Base-by-base conservation (phyloP, 2,113 vertebrate species). In the Psilopsiagon aymara region DNA sequence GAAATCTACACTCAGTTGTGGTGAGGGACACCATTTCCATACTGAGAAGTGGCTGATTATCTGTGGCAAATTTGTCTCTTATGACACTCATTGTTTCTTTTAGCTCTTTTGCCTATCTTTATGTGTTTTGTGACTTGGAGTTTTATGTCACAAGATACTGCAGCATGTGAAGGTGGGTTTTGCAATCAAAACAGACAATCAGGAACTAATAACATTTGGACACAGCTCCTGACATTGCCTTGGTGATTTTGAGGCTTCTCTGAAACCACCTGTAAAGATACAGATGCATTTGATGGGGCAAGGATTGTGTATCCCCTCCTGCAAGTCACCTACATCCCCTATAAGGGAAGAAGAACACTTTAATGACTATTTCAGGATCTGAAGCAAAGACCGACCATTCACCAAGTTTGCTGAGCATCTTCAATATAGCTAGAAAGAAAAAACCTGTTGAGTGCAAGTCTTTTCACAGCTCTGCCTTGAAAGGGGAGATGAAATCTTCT, bases 121-220 rank as follows among this genome's bases (percentile, higher is more conserved):
- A 24, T 35, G 33, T 24, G 21, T 35, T 59, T 35, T 16, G 21
- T 59, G 13, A 24, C 57, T 35, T 24, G 33, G 21, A 21, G 13
- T 4, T 33, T 46, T n/a, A 19, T 51, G 33, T 46, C 51, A 75
- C 39, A 55, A 53, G 35, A 49, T 17, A 29, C n/a, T 0, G 1
- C 52, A 47, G 10, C 17, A 15, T 5, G 7, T 70, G 71, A 66
- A 71, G n/a, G 21, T 53, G 35, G 25, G 8, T 51, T 80, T 95
- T 0, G 0, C 9, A 17, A 14, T 37, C 62, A 67, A 35, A 69
- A 16, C 19, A 52, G 64, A 43, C 17, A 16, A 39, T 24, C 3
- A 35, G 44, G 64, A 77, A 64, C 24, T 62, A 41, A 33, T 69
- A 79, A 55, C 5, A 35, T 44, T 33, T 28, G 35, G 24, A 27